Evolutionary conservation across 2,797 vertebrate genomes (phyloP), one percentile per base, ranked within the genome.

Genomic region (Sebastes taczanowskii): DNA sequence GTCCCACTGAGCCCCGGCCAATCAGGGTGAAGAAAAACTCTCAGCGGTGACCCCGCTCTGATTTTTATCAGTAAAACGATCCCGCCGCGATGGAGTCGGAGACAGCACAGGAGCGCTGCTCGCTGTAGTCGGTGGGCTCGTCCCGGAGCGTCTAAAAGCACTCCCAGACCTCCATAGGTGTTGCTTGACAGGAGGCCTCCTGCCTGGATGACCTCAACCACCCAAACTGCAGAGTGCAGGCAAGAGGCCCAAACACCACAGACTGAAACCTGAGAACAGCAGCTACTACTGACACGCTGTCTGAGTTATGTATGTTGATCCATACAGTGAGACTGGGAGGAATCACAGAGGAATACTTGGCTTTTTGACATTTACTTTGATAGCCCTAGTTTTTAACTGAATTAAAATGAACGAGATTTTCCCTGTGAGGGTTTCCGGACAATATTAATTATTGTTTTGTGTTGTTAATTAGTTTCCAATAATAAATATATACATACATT

Each of bases 101-200:
- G 64, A 64, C 46, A 5, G 69, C 35, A 32, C 60, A 60, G 80
- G 73, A 66, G 34, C 5, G 73, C 70, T 62, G 55, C 78, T 64
- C 4, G 23, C 72, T 70, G 71, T 2, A 27, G 81, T 32, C 35
- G 77, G 32, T 29, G 77, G 69, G 46, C 71, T 71, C 23, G 16
- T 63, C 60, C 20, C 63, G 1, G 25, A 67, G 62, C 38, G 65
- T 27, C 76, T 58, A 18, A 80, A 91, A 91, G 67, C 20, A n/a
- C 68, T 88, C 73, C 85, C 89, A 91, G 89, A 84, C 77, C 78
- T 80, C 82, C 80, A 9, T 46, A 91, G 88, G 93, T 92, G 92
- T 86, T 87, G 59, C 65, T 27, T 89, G 91, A 93, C 81, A 77
- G 70, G 71, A 74, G 77, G 85, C 85, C 85, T 87, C 84, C 73